Evolutionary conservation across 2,888 invertebrate genomes (phyloP).

Genomic region (Hoplodrina blanda): DNA sequence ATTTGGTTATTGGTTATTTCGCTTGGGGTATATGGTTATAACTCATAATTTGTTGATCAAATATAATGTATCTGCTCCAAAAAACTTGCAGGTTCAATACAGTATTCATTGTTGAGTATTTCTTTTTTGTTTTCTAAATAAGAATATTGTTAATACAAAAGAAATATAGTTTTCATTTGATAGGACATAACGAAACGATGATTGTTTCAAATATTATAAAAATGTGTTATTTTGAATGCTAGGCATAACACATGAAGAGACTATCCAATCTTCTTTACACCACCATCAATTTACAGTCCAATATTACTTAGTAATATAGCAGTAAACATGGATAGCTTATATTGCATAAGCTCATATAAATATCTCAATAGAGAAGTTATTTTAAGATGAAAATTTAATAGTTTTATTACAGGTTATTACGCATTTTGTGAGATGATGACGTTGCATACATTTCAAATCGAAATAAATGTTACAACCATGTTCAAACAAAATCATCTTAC

Average conservation of each 20-base stretch:
- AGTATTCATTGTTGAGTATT: neutral
- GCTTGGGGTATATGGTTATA: neutral
- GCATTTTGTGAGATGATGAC: constrained; percentile 40
- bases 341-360: constrained; percentile 4
- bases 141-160: neutral
- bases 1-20: constrained; percentile 1
- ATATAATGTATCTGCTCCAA: neutral
- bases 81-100: neutral
- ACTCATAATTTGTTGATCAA: neutral
- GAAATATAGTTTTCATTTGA: too few species aligned
- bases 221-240: too few species aligned
- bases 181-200: neutral
- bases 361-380: constrained; percentile 10
- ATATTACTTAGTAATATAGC: neutral
- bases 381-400: constrained; percentile 42
- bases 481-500: constrained; percentile 34
- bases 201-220: too few species aligned
- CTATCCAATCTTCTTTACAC: constrained; percentile 38
- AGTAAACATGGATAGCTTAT: neutral
- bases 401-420: constrained; percentile 61
- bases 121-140: neutral
- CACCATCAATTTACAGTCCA: neutral
- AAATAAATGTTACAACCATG: constrained; percentile 34
- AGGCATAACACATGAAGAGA: neutral
- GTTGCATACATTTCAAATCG: constrained; percentile 34